Percentiles rank a stretch among this genome's conserved stretches.
These are phyloP conservation scores for Mustelus asterias DNA, from an alignment of 2,113 vertebrate species.

Conservation along the genomic window DNA sequence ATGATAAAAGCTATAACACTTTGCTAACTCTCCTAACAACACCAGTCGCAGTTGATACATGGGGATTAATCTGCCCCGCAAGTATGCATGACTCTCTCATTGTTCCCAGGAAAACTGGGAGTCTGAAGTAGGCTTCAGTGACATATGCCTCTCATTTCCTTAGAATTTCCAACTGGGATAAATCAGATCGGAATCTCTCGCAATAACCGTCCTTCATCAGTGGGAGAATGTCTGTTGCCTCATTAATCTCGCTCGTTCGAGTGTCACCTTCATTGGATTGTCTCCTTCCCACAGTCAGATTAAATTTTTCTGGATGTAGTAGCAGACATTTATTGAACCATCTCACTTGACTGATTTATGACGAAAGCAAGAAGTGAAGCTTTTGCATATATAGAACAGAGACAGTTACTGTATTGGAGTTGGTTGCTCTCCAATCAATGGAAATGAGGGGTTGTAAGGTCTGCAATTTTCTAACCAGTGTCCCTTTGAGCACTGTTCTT, in stretches of 20 bases:
- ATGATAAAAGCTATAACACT: not conserved
- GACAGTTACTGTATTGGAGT: not conserved
- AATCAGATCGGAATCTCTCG: not conserved
- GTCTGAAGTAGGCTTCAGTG: not conserved
- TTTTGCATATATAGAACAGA: not conserved
- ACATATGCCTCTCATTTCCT: not conserved
- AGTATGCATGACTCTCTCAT: not conserved
- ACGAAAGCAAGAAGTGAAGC: not conserved
- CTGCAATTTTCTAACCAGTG: not conserved
- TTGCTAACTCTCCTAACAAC: not conserved
- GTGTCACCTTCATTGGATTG: not conserved
- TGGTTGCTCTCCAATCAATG: not conserved
- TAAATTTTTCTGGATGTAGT: not conserved
- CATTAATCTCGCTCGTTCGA: not conserved
- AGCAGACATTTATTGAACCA: not conserved
- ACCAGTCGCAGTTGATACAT: not conserved
- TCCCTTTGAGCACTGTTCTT: not conserved
- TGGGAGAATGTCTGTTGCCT: not conserved
- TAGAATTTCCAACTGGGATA: not conserved
- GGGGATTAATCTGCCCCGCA: not conserved
- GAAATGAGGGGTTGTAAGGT: not conserved
- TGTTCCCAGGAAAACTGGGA: not conserved
- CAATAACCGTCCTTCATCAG: not conserved
- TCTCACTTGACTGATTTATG: not conserved
- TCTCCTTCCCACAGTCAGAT: not conserved